Base-by-base conservation (phyloP, 2,797 vertebrate genomes). In the Molossus alvarezi region DNA sequence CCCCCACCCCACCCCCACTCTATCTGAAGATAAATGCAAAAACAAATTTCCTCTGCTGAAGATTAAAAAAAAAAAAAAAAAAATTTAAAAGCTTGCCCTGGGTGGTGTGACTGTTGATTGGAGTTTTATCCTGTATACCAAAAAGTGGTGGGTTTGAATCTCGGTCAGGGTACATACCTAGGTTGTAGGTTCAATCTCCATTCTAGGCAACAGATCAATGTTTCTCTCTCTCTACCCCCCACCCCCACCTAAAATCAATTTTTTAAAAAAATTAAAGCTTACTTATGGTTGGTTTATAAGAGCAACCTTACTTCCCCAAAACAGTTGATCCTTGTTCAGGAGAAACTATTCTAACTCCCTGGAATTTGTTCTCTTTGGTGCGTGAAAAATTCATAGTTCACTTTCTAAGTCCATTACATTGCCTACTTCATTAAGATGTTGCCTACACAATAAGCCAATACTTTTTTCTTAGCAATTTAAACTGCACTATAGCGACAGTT, bases 291-390 rank as follows among this genome's bases (percentile, higher is more conserved):
- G 37, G 72, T 87, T 62, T 53, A 17, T 11, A 89, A 60, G 27
- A 71, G 6, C 81, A 88, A 83, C 2, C 20, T 41, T 93, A 72
- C 5, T 88, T 53, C 21, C n/a, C 88, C 95, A 77, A 79, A 69
- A 48, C 85, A 94, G 29, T 69, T 91, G 55, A 71, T 3, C 1
- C 10, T 62, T 69, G 41, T 95, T 64, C n/a, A 71, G 67, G 27
- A 88, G 7, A 91, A 77, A 89, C 41, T 65, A 77, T 60, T 93
- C 25, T 84, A 85, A 88, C 33, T 83, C 62, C 13, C 72, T 37
- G 20, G 9, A 90, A 60, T 65, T 17, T 67, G 33, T 77, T 91
- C 29, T 81, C n/a, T 84, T 12, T 73, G 58, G 27, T 62, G 13
- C 11, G 3, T 69, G 21, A 60, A 72, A 6, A 69, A n/a, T 82